These are phyloP conservation scores for Epiblema foenella DNA, from an alignment of 2,888 invertebrate species.

Conservation along the genomic window DNA sequence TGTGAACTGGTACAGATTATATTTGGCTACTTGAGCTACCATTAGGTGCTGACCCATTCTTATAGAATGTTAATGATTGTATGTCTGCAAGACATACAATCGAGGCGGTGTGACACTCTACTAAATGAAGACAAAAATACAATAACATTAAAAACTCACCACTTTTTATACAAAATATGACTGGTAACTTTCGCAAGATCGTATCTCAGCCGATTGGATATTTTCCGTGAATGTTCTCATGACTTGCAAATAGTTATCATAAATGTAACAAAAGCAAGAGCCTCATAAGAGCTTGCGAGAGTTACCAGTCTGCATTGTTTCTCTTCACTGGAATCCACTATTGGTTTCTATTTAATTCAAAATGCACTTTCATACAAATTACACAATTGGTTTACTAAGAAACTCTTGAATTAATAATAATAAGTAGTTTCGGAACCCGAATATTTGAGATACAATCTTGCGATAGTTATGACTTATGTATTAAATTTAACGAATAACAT, in stretches of 20 bases:
- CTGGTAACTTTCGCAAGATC: slow-evolving; percentile 33
- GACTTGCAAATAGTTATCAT: not conserved
- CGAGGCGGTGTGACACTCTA: too few species aligned
- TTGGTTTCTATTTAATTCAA: not conserved
- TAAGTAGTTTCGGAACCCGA: too few species aligned
- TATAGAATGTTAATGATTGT: too few species aligned
- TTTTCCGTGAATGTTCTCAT: not conserved
- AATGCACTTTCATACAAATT: not conserved
- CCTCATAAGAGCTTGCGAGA: slow-evolving; percentile 20
- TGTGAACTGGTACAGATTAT: too few species aligned
- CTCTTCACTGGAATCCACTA: slow-evolving; percentile 12
- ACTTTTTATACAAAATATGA: slow-evolving; percentile 3
- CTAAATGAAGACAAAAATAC: not conserved
- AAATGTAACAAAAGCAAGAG: slow-evolving; percentile 23
- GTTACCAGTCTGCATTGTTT: slow-evolving; percentile 19
- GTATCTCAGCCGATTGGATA: slow-evolving; percentile 16
- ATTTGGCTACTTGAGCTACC: too few species aligned
- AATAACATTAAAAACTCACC: slow-evolving; percentile 15
- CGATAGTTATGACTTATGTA: slow-evolving; percentile 14
- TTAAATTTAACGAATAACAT: not conserved
- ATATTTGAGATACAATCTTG: slow-evolving; percentile 16
- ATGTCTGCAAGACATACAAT: too few species aligned
- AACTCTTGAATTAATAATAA: too few species aligned
- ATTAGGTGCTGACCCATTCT: too few species aligned
- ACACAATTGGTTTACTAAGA: not conserved